Evolutionary conservation across 2,888 invertebrate species (phyloP), one percentile per base, ranked within the genome.

Genomic region (Oligia strigilis): DNA sequence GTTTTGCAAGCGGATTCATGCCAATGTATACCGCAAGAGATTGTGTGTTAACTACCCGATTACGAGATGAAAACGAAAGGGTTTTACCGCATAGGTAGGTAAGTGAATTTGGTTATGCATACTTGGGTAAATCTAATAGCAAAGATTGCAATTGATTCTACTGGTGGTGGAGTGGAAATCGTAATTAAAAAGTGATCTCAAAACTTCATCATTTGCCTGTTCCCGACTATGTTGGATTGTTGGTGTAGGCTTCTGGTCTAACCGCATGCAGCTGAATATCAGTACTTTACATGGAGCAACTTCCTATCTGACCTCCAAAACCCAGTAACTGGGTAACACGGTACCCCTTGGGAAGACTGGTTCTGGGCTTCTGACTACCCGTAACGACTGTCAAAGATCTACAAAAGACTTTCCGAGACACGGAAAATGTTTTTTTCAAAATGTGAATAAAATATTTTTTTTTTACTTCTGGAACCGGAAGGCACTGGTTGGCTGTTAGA

Each of bases 31-130:
- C 86, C 83, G 86, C 83, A 85, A 72, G 70, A 75, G 70, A 80
- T 83, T 72, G 78, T 83, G 83, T 84, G 83, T 77, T 86, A 70
- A 86, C 66, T 80, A 67, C 60, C n/a, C 60, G 69, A 80, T 85
- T 86, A 83, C 85, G 83, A 71, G 72, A 77, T 85, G 72, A 76
- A 75, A 75, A 58, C 69, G 77, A 85, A 82, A 82, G 78, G 78
- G 72, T 75, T 78, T 73, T n/a, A 78, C 75, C 77, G 75, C 79
- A 81, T 64, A 40, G 55, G 49, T 80, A 80, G 17, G n/a, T 29
- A n/a, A 67, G 70, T 69, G 66, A 69, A 78, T 85, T 78, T 76
- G 40, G 13, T 81, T 58, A 43, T 62, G 72, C 9, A 79, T 75
- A n/a, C 1, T 66, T 29, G 0, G 29, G n/a, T 74, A n/a, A 64